Evolutionary conservation across 2,888 invertebrate species (phyloP).

Genomic region (Creontiades dilutus): DNA sequence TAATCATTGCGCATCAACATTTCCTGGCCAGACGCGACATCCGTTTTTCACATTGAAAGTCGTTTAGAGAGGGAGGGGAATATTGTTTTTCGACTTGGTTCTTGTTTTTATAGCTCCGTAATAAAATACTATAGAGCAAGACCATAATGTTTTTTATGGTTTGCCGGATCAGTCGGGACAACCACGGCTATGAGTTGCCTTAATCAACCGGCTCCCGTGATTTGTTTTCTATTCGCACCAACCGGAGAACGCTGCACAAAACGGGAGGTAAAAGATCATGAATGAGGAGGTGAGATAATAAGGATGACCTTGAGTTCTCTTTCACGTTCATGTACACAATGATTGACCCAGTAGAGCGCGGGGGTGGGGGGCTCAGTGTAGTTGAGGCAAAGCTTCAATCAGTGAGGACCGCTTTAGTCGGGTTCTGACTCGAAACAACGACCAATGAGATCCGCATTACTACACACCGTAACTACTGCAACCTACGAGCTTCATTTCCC

Average conservation of each 20-base stretch:
- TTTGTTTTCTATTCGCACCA: too few species aligned
- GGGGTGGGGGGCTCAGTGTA: conserved; percentile 10
- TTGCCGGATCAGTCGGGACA: too few species aligned
- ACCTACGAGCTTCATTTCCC: not conserved
- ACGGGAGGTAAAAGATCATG: conserved; percentile 31
- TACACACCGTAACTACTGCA: not conserved
- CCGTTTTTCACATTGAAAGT: too few species aligned
- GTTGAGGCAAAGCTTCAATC: conserved; percentile 32
- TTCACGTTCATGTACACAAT: conserved; percentile 51
- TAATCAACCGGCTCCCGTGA: too few species aligned
- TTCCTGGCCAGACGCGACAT: too few species aligned
- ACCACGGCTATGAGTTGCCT: too few species aligned
- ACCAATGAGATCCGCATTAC: conserved; percentile 56
- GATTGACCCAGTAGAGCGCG: conserved; percentile 53
- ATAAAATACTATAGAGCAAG: too few species aligned
- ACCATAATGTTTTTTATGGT: too few species aligned
- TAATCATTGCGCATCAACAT: not conserved
- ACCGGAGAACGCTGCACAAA: conserved; percentile 4
- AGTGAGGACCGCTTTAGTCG: conserved; percentile 53
- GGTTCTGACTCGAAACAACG: conserved; percentile 54
- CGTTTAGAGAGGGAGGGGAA: too few species aligned
- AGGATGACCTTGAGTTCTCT: conserved; percentile 43
- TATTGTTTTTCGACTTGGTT: too few species aligned
- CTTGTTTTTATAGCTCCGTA: too few species aligned
- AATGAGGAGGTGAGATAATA: conserved; percentile 60